Percentiles rank a stretch among this genome's conserved stretches.
These are phyloP conservation scores for Heloderma charlesbogerti DNA, from an alignment of 2,113 vertebrate genomes.

Conservation along the genomic window DNA sequence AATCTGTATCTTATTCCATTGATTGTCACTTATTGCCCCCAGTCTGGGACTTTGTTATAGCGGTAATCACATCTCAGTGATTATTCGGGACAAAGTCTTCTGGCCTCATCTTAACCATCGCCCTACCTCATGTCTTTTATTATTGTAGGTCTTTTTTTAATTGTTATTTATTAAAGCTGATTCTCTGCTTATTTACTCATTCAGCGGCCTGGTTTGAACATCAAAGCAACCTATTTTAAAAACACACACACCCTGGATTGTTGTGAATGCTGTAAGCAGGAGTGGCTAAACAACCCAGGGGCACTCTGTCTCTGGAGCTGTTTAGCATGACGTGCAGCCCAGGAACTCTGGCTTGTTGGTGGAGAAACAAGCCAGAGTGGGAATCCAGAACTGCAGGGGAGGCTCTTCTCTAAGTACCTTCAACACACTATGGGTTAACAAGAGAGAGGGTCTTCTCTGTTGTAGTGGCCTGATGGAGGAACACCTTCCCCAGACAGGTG, in stretches of 20 bases:
- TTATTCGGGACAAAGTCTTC: neutral
- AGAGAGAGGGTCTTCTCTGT: neutral
- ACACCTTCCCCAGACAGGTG: neutral
- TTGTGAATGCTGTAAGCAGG: no score
- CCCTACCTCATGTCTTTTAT: neutral
- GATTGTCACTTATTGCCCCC: neutral
- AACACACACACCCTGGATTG: no score
- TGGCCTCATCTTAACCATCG: neutral
- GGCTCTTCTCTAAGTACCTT: neutral
- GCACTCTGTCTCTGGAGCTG: no score
- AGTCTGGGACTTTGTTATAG: neutral
- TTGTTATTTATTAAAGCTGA: neutral
- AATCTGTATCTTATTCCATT: neutral
- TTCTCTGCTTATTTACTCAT: neutral
- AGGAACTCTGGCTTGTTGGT: no score
- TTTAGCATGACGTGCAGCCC: no score
- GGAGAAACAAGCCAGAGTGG: no score
- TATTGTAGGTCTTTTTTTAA: neutral
- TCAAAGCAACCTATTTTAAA: neutral
- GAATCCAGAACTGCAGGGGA: neutral
- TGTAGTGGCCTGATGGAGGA: no score
- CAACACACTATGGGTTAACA: neutral
- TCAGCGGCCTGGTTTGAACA: neutral
- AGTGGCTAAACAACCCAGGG: no score
- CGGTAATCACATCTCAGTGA: neutral